Evolutionary conservation across 1,140 invertebrate genomes (phyloP).

Genomic region (Drosophila ohnishii): DNA sequence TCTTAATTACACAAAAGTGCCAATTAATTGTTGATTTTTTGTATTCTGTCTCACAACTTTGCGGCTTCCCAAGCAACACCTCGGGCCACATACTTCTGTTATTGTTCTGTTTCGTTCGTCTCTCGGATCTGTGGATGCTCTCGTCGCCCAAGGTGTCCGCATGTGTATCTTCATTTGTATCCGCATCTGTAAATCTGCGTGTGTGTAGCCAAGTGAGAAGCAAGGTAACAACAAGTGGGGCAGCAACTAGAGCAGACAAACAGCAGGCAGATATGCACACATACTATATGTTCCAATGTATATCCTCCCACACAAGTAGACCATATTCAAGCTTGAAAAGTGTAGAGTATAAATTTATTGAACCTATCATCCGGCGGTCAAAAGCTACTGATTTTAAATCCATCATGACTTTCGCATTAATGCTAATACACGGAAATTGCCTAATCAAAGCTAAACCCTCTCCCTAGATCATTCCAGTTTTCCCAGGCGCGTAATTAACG

Average conservation of each 20-base stretch:
- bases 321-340: background rate
- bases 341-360: background rate
- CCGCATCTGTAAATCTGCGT: constrained; percentile 13
- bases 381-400: too few relatives aligned
- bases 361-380: background rate
- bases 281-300: background rate
- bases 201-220: constrained; percentile 61
- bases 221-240: constrained; percentile 45
- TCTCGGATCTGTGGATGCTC: constrained; percentile 26
- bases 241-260: constrained; percentile 63
- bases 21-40: constrained; percentile 71
- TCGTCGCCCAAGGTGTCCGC: constrained; percentile 23
- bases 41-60: constrained; percentile 30
- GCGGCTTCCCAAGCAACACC: constrained; percentile 29
- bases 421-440: background rate
- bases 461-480: constrained; percentile 25
- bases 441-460: constrained; percentile 11
- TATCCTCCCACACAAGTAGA: constrained; percentile 14
- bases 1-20: constrained; percentile 76
- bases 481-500: constrained; percentile 39
- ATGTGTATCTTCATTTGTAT: constrained; percentile 20
- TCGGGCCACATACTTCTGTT: constrained; percentile 23
- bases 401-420: background rate
- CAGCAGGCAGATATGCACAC: constrained; percentile 14
- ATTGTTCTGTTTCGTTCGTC: constrained; percentile 31